Conservation (phyloP, 2,113 vertebrate genomes). For the Corvus cornix region DNA sequence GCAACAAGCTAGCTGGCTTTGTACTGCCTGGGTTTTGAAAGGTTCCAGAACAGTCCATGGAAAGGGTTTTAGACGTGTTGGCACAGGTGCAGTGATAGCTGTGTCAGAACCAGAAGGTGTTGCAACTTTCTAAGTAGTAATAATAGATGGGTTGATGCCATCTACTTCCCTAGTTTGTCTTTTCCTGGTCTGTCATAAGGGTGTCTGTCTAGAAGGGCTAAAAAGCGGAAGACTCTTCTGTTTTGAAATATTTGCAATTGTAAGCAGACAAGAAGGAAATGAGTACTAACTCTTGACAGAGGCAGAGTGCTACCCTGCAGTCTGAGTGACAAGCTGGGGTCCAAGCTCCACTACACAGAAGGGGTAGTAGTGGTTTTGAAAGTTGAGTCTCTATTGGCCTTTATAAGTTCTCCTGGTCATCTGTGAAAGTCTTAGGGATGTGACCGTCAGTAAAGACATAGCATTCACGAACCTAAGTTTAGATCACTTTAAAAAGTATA, state of each 20-base stretch:
- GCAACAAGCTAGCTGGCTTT: neutral
- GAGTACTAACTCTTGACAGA: neutral
- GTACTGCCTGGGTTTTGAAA: neutral
- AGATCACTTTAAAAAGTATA: neutral
- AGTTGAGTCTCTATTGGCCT: neutral
- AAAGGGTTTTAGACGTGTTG: neutral
- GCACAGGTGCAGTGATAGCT: neutral
- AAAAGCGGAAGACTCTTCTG: neutral
- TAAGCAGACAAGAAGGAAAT: neutral
- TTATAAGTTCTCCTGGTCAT: neutral
- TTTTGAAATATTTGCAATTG: neutral
- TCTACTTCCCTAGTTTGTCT: slow-evolving; percentile 12
- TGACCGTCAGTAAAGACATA: neutral
- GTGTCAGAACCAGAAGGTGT: neutral
- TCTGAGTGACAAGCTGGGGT: neutral
- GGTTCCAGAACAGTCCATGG: neutral
- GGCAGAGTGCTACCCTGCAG: neutral
- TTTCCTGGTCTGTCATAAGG: slow-evolving; percentile 36
- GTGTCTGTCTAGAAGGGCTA: neutral
- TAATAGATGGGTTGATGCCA: neutral
- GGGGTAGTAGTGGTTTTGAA: neutral
- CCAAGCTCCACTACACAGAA: neutral
- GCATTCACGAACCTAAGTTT: neutral
- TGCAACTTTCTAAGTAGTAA: slow-evolving; percentile 38
- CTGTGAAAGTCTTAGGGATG: neutral